Conservation (phyloP, 2,113 vertebrate genomes). For the Gymnocephalus cernua region DNA sequence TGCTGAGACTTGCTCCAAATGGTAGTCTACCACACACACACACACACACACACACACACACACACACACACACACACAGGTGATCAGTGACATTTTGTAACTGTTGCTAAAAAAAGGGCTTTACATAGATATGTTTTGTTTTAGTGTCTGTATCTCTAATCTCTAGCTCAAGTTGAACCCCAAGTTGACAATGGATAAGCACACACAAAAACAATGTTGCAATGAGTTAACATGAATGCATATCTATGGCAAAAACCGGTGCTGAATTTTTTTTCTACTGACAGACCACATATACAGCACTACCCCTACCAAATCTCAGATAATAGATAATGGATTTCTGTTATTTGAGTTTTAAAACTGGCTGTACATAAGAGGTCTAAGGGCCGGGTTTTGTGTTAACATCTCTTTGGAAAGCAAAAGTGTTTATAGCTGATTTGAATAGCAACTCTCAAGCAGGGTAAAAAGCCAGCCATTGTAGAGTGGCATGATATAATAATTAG, state of each 20-base stretch:
- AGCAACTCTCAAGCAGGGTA: neutral
- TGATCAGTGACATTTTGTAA: neutral
- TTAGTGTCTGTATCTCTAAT: neutral
- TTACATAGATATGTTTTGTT: neutral
- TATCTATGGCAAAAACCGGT: neutral
- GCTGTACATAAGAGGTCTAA: neutral
- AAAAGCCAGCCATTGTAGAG: neutral
- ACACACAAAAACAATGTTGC: neutral
- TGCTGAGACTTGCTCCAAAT: conserved; percentile 87
- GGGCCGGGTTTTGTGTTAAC: neutral
- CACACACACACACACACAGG: neutral
- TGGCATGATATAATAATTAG: too few species aligned
- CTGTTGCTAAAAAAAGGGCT: neutral
- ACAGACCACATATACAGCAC: neutral
- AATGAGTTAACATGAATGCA: neutral
- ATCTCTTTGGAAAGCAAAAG: too few species aligned
- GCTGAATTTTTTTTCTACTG: neutral
- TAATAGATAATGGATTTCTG: neutral
- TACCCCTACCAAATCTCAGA: neutral
- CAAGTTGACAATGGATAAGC: neutral
- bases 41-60: conserved; percentile 13
- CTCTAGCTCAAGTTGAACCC: neutral
- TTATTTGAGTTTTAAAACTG: neutral
- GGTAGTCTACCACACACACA: conserved; percentile 84
- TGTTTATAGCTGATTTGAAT: neutral